Conservation (phyloP, 2,113 vertebrate species). For the Megaptera novaeangliae region DNA sequence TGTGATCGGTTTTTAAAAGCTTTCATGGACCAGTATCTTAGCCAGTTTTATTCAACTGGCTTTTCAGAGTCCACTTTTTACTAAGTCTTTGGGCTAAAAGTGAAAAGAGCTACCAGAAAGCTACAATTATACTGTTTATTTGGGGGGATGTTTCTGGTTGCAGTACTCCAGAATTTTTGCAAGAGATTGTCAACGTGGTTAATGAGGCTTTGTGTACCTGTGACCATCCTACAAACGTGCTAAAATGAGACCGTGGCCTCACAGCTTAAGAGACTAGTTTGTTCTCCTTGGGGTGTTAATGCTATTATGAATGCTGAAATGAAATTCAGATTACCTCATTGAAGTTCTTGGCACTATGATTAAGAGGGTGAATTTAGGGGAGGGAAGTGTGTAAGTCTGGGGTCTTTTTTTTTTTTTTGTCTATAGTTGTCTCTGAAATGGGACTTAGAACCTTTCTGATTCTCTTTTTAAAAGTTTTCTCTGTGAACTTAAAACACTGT, state of each 20-base stretch:
- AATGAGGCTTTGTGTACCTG: slow-evolving; percentile 50
- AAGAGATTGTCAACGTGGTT: slow-evolving; percentile 39
- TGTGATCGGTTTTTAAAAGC: slow-evolving; percentile 50
- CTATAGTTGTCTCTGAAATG: neutral
- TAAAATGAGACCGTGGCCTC: slow-evolving; percentile 22
- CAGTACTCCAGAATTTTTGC: slow-evolving; percentile 11
- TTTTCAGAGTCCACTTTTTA: slow-evolving; percentile 42
- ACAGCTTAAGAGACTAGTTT: neutral
- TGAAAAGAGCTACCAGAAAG: slow-evolving; percentile 48
- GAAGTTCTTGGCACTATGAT: neutral
- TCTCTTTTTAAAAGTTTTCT: slow-evolving; percentile 21
- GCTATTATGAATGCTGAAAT: neutral
- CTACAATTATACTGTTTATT: neutral
- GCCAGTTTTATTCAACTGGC: slow-evolving; percentile 34
- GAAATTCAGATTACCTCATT: slow-evolving; percentile 20
- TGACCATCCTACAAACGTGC: slow-evolving; percentile 29
- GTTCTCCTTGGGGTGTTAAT: neutral
- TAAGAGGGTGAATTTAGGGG: neutral
- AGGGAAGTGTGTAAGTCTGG: neutral
- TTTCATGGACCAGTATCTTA: neutral
- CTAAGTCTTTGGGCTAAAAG: slow-evolving; percentile 16
- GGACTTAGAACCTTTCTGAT: neutral
- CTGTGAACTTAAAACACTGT: neutral
- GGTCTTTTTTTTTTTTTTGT: neutral
- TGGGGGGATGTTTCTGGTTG: slow-evolving; percentile 26